Base-by-base conservation (phyloP, 2,888 invertebrate species). In the Conus canariensis region DNA sequence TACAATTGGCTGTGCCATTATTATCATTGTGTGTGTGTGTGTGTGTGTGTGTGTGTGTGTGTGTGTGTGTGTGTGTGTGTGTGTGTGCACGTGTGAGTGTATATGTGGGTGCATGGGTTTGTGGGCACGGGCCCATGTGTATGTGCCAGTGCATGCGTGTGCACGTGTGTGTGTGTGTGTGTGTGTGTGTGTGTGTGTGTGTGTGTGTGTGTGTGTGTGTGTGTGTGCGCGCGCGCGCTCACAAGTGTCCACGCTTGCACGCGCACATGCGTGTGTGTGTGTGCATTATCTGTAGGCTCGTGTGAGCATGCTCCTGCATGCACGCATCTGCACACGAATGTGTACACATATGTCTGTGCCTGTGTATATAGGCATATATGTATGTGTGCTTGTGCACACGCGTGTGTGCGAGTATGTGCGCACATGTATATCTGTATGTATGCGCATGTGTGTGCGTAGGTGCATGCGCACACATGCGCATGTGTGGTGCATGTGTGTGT, bases 171-270 rank as follows among this genome's bases (percentile, higher is more conserved):
- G n/a, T 90, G 86, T 87, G 45, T 86, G 77, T 74, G 59, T 90
- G 90, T 86, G 87, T 90, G 87, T 87, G 58, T 87, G 87, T 67
- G 25, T 30, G 60, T 87, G 58, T 67, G 67, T 87, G 22, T 67
- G 67, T n/a, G 87, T 87, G 87, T 67, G 9, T 67, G 30, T 64
- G 60, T 87, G 87, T 30, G 22, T 59, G 60, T 87, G 87, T 87
- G 60, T 87, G 60, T 64, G n/a, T n/a, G n/a, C n/a, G n/a, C n/a
- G n/a, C n/a, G n/a, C n/a, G n/a, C n/a, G n/a, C n/a, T n/a, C n/a
- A n/a, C n/a, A n/a, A n/a, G n/a, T n/a, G n/a, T n/a, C n/a, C n/a
- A n/a, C n/a, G n/a, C n/a, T n/a, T n/a, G n/a, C n/a, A n/a, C n/a
- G n/a, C n/a, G n/a, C n/a, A n/a, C n/a, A n/a, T n/a, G n/a, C n/a